A percentile compares a stretch with the other conserved stretches of the same genome.
These are phyloP conservation scores for Brachypodius melanocephalos DNA, from an alignment of 2,113 vertebrate species.

Conservation along the genomic window DNA sequence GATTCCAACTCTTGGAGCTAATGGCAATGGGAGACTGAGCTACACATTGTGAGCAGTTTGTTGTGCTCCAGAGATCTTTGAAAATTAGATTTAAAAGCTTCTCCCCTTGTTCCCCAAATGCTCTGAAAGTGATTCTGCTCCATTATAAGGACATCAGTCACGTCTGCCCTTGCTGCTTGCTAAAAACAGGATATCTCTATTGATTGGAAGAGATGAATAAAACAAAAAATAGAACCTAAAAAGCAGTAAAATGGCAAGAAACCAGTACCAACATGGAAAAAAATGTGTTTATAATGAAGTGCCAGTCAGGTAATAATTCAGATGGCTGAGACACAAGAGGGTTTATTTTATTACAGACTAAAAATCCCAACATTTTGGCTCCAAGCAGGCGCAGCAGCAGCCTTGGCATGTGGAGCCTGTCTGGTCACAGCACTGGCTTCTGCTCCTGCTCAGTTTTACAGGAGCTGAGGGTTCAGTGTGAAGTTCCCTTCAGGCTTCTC, in stretches of 20 bases:
- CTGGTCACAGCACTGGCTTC: background rate
- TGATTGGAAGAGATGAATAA: background rate
- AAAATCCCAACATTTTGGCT: background rate
- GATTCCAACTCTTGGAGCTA: background rate
- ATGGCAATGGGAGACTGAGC: background rate
- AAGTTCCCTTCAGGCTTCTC: background rate
- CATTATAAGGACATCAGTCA: background rate
- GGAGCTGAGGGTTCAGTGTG: background rate
- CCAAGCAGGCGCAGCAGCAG: background rate
- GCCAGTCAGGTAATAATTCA: slow-evolving; percentile 33
- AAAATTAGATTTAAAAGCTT: slow-evolving; percentile 22
- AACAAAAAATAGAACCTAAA: slow-evolving; percentile 27
- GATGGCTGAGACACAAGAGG: background rate
- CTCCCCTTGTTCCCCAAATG: background rate
- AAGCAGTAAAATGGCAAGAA: slow-evolving; percentile 40
- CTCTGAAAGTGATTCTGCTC: background rate
- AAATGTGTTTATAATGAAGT: slow-evolving; percentile 47
- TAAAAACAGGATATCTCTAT: slow-evolving; percentile 11
- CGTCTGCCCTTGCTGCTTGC: background rate
- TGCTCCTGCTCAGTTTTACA: background rate
- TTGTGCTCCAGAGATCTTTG: background rate
- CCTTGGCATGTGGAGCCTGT: background rate
- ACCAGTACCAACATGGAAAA: background rate
- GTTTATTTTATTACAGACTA: background rate
- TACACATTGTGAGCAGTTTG: background rate